Evolutionary conservation across 2,888 invertebrate species (phyloP), one percentile per base, ranked within the genome.

Genomic region (Diaprepes abbreviatus): DNA sequence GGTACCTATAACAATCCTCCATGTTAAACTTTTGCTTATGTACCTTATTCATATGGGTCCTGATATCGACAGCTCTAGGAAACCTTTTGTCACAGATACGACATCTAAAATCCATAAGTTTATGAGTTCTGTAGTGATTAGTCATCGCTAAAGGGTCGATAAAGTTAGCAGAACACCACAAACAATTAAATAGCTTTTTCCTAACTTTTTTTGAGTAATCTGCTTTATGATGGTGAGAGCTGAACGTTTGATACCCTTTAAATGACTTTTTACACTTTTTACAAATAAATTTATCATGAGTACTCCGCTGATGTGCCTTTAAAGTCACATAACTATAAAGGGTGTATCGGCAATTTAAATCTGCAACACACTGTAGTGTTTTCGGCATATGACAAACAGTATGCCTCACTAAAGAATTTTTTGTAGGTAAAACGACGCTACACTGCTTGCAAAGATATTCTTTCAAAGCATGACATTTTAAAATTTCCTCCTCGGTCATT

Each of bases 401-500:
- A 12, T 45, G 45, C 6, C n/a, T 9, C n/a, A 45, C 7, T 45
- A 45, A 45, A 45, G 6, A 21, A 1, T 12, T n/a, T 12, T 6
- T 24, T 24, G n/a, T 6, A 24, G 21, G n/a, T 2, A n/a, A 12
- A 12, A 24, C 12, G 1, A 6, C 1, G 3, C 3, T 12, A 24
- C 45, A 45, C 4, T 24, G 24, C n/a, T 45, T 45, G 24, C 45
- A 45, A 2, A 24, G 45, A n/a, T 45, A 45, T 45, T 45, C 12
- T 12, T 24, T n/a, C 12, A 1, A 1, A 10, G n/a, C 0, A 12
- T 24, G n/a, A n/a, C 12, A 45, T 45, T 45, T 5, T 45, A 12
- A 45, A 12, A 45, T 10, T 45, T 45, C 45, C 6, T 24, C 24
- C 1, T 10, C 2, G 1, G 21, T 24, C 12, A 24, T 24, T 19